Conservation (phyloP, 2,888 invertebrate genomes). For the Melinaea menophilus region DNA sequence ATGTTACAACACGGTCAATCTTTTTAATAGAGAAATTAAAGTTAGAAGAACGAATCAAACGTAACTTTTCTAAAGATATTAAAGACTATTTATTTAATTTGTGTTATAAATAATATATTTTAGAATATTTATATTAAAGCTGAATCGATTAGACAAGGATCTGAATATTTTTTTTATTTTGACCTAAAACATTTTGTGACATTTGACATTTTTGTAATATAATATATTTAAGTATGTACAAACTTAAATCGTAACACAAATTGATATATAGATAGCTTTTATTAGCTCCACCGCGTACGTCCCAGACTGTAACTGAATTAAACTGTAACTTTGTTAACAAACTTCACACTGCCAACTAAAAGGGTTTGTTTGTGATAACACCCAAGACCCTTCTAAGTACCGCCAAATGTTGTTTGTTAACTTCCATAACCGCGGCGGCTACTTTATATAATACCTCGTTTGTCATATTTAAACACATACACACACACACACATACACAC, state of each 20-base stretch:
- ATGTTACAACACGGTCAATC: too few species aligned
- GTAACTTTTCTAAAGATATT: too few species aligned
- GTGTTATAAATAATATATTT: too few species aligned
- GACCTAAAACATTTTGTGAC: too few species aligned
- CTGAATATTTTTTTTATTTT: too few species aligned
- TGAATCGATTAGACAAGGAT: too few species aligned
- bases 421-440: background rate
- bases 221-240: background rate
- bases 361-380: conserved; percentile 5
- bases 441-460: background rate
- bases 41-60: too few species aligned
- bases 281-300: background rate
- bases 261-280: background rate
- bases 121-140: too few species aligned
- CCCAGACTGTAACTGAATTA: conserved; percentile 3
- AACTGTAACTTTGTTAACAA: background rate
- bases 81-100: too few species aligned
- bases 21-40: too few species aligned
- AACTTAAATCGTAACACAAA: background rate
- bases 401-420: conserved; percentile 1
- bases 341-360: conserved; percentile 5
- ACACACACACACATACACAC: too few species aligned
- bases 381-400: conserved; percentile 7
- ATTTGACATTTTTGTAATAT: too few species aligned
- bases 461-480: background rate